Evolutionary conservation across 2,888 invertebrate genomes (phyloP).

Genomic region (Leistus spinibarbis): DNA sequence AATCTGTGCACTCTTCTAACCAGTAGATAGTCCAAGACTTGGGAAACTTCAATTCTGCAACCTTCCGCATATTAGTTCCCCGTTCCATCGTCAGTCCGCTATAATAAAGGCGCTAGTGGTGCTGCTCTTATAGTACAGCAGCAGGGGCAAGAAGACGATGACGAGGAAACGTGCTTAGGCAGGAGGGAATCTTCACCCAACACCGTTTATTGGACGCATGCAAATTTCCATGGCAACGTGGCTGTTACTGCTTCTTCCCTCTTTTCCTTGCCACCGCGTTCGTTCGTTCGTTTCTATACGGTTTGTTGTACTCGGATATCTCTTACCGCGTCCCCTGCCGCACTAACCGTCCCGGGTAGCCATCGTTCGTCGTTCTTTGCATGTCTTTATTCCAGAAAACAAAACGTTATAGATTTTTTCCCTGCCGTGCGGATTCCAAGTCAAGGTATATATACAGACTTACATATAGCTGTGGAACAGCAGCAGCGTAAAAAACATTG

Average conservation of each 20-base stretch:
- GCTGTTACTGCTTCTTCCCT: slow-evolving; percentile 43
- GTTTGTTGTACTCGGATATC: slow-evolving; percentile 6
- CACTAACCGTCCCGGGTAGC: slow-evolving; percentile 8
- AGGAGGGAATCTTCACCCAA: slow-evolving; percentile 29
- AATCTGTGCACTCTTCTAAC: background rate
- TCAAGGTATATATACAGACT: background rate
- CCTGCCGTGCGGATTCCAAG: slow-evolving; percentile 12
- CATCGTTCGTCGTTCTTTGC: slow-evolving; percentile 35
- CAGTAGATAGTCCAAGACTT: slow-evolving; percentile 17
- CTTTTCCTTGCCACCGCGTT: slow-evolving; percentile 41
- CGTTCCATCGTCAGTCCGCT: background rate
- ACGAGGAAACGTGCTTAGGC: background rate
- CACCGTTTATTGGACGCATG: slow-evolving; percentile 56
- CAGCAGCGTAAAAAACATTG: background rate
- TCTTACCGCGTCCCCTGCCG: slow-evolving; percentile 16
- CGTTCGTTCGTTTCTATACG: slow-evolving; percentile 41
- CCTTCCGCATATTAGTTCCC: slow-evolving; percentile 49
- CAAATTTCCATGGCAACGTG: slow-evolving; percentile 57
- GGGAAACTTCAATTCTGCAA: slow-evolving; percentile 46
- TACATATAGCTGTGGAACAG: background rate
- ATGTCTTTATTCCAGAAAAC: slow-evolving; percentile 54
- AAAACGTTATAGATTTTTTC: slow-evolving; percentile 56
- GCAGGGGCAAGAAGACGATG: background rate
- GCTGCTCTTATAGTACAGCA: background rate
- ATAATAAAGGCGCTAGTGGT: slow-evolving; percentile 29